Base-by-base conservation (phyloP, 2,797 vertebrate genomes). In the Gorsachius magnificus region DNA sequence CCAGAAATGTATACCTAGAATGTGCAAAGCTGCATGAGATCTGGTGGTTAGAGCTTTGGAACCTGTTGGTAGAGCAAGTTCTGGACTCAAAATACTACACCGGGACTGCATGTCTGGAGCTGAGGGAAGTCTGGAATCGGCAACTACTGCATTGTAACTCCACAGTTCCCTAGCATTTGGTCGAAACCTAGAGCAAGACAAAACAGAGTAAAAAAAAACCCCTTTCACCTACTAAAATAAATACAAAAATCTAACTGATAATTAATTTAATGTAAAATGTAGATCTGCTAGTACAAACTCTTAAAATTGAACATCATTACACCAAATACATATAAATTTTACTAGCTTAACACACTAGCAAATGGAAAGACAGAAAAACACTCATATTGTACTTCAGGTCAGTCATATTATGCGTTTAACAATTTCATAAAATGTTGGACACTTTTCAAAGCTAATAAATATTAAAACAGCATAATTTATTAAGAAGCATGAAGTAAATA, bases 61-160 rank as follows among this genome's bases (percentile, higher is more conserved):
- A 80, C 99, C 99, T 26, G 99, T 98, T 7, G 99, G 99, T 29
- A 99, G 95, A 24, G 99, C 99, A 80, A 99, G 98, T 96, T 99
- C 99, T 80, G 99, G 99, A 93, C 99, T 99, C 54, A 99, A 98
- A 96, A 99, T 99, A 95, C 99, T 99, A 90, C 99, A 99, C 87
- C 99, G 98, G 50, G 99, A 98, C 89, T 99, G 99, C 84, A 99
- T 98, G 92, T 99, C 99, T 33, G 99, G 97, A 74, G 98, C 98
- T 65, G 99, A 98, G 38, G 99, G 99, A 97, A 99, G 98, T 80
- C 99, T 98, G 79, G 99, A 99, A 91, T 99, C 99, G 1, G 99
- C 99, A 86, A 99, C 99, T 80, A 99, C 99, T 5, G 99, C 99
- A 20, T 99, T 99, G 97, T 99, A 99, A 96, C 99, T 99, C 99